phyloP scores from a whole-genome alignment of 2,888 invertebrate species.

The Hymenopus coronatus region DNA sequence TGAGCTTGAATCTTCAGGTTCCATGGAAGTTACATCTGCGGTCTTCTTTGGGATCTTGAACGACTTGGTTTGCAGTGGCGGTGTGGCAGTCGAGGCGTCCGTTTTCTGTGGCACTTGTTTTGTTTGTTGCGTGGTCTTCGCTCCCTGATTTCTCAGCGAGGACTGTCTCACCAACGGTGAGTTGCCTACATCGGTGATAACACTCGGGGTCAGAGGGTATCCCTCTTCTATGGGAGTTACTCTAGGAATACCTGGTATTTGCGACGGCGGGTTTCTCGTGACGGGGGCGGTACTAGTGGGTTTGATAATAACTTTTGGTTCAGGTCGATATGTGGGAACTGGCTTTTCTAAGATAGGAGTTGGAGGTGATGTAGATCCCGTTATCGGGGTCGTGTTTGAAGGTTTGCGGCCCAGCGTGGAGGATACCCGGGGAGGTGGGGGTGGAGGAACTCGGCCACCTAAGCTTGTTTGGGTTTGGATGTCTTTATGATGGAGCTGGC shows the following conservation, averaged over 20 bases:
- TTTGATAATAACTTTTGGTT: constrained; percentile 61
- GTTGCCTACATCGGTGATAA: not conserved
- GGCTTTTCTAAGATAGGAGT: not conserved
- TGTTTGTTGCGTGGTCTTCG: not conserved
- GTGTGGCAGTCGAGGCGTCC: not conserved
- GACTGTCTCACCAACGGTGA: not conserved
- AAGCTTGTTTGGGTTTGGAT: constrained; percentile 21
- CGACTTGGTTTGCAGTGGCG: not conserved
- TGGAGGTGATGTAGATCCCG: not conserved
- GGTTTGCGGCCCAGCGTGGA: constrained; percentile 62
- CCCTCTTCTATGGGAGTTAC: constrained; percentile 34
- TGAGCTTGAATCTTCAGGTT: constrained; percentile 25
- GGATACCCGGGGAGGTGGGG: constrained; percentile 73
- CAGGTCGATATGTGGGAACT: constrained; percentile 51
- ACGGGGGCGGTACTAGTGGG: constrained; percentile 48
- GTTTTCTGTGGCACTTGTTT: not conserved
- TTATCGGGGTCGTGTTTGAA: constrained; percentile 28
- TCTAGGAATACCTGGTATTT: constrained; percentile 40
- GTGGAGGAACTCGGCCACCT: constrained; percentile 52
- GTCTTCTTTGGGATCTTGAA: constrained; percentile 6
- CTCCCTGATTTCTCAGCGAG: not conserved
- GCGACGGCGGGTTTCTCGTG: constrained; percentile 39
- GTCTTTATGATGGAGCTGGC: constrained; percentile 13
- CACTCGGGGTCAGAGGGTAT: constrained; percentile 2
- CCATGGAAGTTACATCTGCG: not conserved